Base-by-base conservation (phyloP, 2,797 vertebrate genomes). In the Lepilemur septentrionalis region DNA sequence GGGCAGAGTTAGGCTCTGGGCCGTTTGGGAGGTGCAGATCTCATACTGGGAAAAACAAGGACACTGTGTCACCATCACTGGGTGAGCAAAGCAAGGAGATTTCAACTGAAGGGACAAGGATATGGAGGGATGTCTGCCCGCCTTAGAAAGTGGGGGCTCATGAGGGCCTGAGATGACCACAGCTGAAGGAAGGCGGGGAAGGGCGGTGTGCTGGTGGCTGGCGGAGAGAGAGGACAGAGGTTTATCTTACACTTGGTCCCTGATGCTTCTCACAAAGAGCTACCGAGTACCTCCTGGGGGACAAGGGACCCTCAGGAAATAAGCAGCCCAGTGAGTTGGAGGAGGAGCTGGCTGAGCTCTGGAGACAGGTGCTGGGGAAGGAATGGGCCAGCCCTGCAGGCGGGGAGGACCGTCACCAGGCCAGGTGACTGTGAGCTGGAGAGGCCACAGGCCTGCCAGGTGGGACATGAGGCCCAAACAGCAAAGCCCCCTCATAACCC, bases 21-120 rank as follows among this genome's bases (percentile, higher is more conserved):
- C 5, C 14, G 1, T 13, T 4, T 1, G 11, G 80, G 70, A 25
- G 35, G 28, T 0, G 4, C 18, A 5, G 7, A 2, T 28, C 35
- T 76, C 4, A 1, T 23, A 8, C 63, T 0, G 1, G 30, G 52
- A 78, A 22, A 78, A 69, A 35, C 6, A 0, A 73, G 72, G 65
- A 10, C 23, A 1, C 11, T 5, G 4, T 57, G 69, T 30, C 25
- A 12, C 4, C 46, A 9, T 50, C 70, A 5, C 65, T 0, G 15
- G 48, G 23, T 61, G 52, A 59, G 78, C 9, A 17, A 23, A 41
- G 13, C 2, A 25, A 59, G 43, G 59, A 46, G 11, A 4, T 46
- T 48, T 32, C 46, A 32, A 0, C 65, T 5, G 41, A 22, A 90
- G 61, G 52, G 4, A 22, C 0, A 0, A 38, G 65, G n/a, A 4